phyloP scores from a whole-genome alignment of 2,888 invertebrate species.

The Muschampia staudingeri region DNA sequence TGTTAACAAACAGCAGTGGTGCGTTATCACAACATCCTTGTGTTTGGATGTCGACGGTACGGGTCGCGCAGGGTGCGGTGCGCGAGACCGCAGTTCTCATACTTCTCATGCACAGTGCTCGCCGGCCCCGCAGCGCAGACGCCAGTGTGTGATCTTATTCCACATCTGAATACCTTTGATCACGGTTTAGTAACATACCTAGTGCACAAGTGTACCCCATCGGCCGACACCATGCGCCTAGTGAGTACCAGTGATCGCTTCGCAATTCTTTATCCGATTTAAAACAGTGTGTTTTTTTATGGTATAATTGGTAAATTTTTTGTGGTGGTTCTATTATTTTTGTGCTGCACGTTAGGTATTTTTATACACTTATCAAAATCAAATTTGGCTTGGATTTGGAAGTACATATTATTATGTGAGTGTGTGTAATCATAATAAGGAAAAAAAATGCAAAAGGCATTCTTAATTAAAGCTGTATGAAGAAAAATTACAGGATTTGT shows the following conservation, averaged over 20 bases:
- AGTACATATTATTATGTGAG: background rate
- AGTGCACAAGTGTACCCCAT: constrained; percentile 68
- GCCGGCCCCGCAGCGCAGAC: constrained; percentile 73
- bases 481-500: background rate
- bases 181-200: constrained; percentile 49
- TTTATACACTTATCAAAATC: background rate
- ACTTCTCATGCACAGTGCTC: constrained; percentile 68
- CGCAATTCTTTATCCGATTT: constrained; percentile 29
- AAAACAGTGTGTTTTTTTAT: constrained; percentile 15
- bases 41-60: constrained; percentile 58
- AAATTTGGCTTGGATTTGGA: too few species aligned
- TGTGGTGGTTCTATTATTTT: background rate
- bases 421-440: background rate
- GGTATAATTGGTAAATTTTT: constrained; percentile 12
- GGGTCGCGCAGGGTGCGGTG: constrained; percentile 64
- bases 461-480: background rate
- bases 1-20: constrained; percentile 40
- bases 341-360: background rate
- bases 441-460: too few species aligned
- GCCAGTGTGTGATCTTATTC: constrained; percentile 74
- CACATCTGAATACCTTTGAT: constrained; percentile 41
- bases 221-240: constrained; percentile 82
- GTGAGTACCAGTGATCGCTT: constrained; percentile 83
- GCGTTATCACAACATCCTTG: constrained; percentile 69
- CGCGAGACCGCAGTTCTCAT: constrained; percentile 58